These are phyloP conservation scores for Sebastiscus albofasciatus DNA, from an alignment of 2,797 vertebrate species.

Conservation along the genomic window DNA sequence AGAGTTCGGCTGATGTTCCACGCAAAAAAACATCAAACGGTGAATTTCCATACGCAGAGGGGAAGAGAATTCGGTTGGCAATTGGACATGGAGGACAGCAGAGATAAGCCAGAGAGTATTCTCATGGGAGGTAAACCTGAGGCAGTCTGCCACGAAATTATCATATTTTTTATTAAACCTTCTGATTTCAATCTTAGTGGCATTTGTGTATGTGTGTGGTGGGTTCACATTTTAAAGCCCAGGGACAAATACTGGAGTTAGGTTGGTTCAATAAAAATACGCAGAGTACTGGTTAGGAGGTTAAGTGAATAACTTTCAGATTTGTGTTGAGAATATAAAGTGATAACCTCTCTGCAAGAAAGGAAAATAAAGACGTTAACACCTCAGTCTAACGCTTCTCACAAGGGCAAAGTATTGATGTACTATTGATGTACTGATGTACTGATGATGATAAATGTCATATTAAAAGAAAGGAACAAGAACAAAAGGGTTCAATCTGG, in stretches of 20 bases:
- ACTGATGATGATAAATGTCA: not conserved
- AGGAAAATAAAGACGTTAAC: not conserved
- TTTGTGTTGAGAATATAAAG: not conserved
- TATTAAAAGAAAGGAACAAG: not conserved
- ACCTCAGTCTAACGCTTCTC: not conserved
- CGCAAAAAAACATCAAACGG: slow-evolving; percentile 26
- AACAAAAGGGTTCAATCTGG: not conserved
- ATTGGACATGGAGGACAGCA: slow-evolving; percentile 16
- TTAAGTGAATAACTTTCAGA: not conserved
- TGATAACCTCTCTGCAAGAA: not conserved
- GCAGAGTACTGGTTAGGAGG: not conserved
- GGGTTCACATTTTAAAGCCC: slow-evolving; percentile 16
- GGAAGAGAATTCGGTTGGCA: slow-evolving; percentile 4
- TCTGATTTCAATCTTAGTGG: slow-evolving; percentile 36
- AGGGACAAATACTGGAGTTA: slow-evolving; percentile 37
- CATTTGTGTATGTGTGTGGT: slow-evolving; percentile 3
- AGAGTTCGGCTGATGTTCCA: not conserved
- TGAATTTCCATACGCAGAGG: slow-evolving; percentile 20
- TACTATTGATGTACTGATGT: not conserved
- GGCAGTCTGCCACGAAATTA: slow-evolving; percentile 45
- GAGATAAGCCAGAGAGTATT: slow-evolving; percentile 9
- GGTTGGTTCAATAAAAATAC: slow-evolving; percentile 12
- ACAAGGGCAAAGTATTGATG: not conserved
- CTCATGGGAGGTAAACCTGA: slow-evolving; percentile 23
- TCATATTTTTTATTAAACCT: slow-evolving; percentile 67